phyloP scores from a whole-genome alignment of 2,797 vertebrate genomes.

The Acipenser transmontanus region DNA sequence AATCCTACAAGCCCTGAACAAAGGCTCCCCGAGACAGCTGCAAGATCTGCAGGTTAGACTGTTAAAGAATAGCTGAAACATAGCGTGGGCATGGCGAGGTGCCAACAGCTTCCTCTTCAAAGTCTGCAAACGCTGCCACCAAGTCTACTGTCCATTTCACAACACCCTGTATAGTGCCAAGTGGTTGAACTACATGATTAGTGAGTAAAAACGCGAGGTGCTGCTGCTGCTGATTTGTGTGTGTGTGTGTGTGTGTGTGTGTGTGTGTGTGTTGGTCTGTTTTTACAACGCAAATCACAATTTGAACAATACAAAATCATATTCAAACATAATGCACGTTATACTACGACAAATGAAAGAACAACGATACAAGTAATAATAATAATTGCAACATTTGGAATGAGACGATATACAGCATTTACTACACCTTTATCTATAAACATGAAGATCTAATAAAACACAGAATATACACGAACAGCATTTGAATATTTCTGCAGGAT shows the following conservation, averaged over 20 bases:
- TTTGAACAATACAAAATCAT: too few relatives aligned
- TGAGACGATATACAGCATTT: too few relatives aligned
- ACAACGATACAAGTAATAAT: too few relatives aligned
- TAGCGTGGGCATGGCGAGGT: slow-evolving; percentile 42
- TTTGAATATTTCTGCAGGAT: too few relatives aligned
- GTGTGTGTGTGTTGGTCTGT: neutral
- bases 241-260: neutral
- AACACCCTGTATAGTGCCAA: slow-evolving; percentile 22
- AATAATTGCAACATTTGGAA: too few relatives aligned
- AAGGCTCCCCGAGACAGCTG: slow-evolving; percentile 49
- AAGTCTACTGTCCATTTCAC: slow-evolving; percentile 32
- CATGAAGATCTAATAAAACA: too few relatives aligned
- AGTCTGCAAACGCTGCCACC: slow-evolving; percentile 33
- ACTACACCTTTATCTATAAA: too few relatives aligned
- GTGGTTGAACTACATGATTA: neutral
- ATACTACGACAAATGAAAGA: too few relatives aligned
- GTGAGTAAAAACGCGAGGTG: neutral
- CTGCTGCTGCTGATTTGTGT: slow-evolving; percentile 8
- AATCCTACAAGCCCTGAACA: slow-evolving; percentile 24
- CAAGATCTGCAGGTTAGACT: slow-evolving; percentile 40
- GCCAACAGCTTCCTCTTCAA: slow-evolving; percentile 49
- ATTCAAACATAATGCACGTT: too few relatives aligned
- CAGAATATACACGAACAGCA: too few relatives aligned
- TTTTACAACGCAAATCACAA: too few relatives aligned
- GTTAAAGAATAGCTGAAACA: slow-evolving; percentile 28